Evolutionary conservation across 2,113 vertebrate species (phyloP).

Genomic region (Paratilapia polleni): DNA sequence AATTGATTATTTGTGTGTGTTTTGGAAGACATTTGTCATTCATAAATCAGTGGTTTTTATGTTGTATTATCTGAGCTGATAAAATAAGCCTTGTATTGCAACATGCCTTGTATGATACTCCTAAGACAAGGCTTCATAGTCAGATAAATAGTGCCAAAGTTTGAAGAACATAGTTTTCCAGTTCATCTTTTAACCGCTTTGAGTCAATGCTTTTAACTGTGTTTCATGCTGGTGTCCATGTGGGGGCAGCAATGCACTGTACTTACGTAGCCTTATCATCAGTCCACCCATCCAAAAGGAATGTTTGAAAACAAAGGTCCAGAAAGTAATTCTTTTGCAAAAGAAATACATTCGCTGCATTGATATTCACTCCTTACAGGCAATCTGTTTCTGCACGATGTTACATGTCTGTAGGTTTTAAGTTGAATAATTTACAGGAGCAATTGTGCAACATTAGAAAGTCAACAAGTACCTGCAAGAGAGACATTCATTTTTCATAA

Average conservation of each 20-base stretch:
- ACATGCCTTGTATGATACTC: too few relatives aligned
- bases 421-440: accelerated
- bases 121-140: background rate
- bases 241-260: constrained; percentile 67
- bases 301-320: background rate
- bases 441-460: background rate
- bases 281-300: background rate
- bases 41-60: too few relatives aligned
- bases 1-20: too few relatives aligned
- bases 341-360: constrained; percentile 3
- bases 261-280: background rate
- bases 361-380: background rate
- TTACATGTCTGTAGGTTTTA: background rate
- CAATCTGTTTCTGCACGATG: background rate
- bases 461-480: background rate
- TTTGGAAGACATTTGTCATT: background rate
- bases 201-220: background rate
- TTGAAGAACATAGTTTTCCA: background rate
- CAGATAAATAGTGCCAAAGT: background rate
- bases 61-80: too few relatives aligned
- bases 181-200: background rate
- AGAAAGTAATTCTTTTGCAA: background rate
- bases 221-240: constrained; percentile 3
- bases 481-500: background rate
- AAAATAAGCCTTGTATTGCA: too few relatives aligned